phyloP scores from a whole-genome alignment of 2,113 vertebrate genomes.

The Thunnus maccoyii region DNA sequence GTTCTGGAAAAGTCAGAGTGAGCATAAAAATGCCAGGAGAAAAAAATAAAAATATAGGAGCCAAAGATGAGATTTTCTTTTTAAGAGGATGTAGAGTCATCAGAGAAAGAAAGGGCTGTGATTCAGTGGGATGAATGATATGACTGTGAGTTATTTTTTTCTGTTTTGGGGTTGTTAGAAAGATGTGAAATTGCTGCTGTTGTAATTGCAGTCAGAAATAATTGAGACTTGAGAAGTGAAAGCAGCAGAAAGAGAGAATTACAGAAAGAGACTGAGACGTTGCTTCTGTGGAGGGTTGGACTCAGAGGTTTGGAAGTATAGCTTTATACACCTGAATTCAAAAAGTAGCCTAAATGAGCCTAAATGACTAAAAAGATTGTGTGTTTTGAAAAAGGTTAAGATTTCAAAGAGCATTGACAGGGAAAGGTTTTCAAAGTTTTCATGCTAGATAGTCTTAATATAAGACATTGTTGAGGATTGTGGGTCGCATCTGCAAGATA shows the following conservation, averaged over 20 bases:
- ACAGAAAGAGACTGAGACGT: neutral
- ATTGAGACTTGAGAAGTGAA: slow-evolving; percentile 8
- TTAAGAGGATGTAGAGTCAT: neutral
- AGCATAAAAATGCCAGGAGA: neutral
- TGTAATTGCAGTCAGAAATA: neutral
- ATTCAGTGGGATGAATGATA: neutral
- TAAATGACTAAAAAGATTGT: too few species aligned
- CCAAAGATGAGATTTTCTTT: too few species aligned
- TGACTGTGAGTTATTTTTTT: neutral
- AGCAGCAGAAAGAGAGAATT: neutral
- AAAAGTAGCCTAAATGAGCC: too few species aligned
- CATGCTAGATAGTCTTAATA: neutral
- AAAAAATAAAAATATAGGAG: neutral
- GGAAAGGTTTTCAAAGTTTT: neutral
- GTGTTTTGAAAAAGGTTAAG: neutral
- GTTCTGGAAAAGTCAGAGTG: too few species aligned
- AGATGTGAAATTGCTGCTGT: neutral
- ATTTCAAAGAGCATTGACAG: neutral
- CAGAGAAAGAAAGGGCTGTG: neutral
- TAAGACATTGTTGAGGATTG: neutral
- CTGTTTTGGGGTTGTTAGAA: neutral
- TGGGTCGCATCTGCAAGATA: neutral
- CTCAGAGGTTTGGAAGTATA: neutral
- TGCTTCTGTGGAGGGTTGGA: neutral
- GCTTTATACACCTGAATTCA: neutral